phyloP scores from a whole-genome alignment of 2,888 invertebrate genomes.

The Oxycera nigricornis region DNA sequence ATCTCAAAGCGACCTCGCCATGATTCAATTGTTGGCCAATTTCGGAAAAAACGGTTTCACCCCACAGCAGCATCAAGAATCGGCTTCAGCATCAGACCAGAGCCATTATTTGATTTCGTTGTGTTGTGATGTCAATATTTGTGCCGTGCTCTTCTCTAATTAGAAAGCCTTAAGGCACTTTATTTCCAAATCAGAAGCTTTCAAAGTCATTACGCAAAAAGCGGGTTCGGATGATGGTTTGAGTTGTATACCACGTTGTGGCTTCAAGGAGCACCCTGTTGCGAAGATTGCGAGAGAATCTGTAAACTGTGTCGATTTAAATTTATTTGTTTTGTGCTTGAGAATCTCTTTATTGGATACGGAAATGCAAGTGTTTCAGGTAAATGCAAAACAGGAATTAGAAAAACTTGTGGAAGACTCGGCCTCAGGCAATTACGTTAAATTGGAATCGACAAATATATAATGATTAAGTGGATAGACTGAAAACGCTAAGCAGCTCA shows the following conservation, averaged over 20 bases:
- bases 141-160: conserved; percentile 33
- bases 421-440: too few species aligned
- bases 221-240: background rate
- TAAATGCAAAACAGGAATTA: background rate
- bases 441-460: too few species aligned
- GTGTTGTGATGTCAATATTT: conserved; percentile 40
- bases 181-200: conserved; percentile 36
- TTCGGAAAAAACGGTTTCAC: conserved; percentile 13
- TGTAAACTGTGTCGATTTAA: conserved; percentile 10
- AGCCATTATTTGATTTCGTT: conserved; percentile 35
- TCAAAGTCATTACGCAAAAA: conserved; percentile 22
- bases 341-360: background rate
- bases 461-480: too few species aligned
- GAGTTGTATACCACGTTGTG: background rate
- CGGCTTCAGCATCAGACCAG: background rate
- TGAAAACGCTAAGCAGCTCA: too few species aligned
- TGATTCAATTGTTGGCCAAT: conserved; percentile 34
- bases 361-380: conserved; percentile 7
- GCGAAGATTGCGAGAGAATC: background rate
- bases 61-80: background rate
- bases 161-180: conserved; percentile 37
- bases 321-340: background rate
- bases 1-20: conserved; percentile 26
- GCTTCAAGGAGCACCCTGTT: background rate
- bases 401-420: background rate